Evolutionary conservation across 2,113 vertebrate genomes (phyloP), one percentile per base, ranked within the genome.

Genomic region (Charadrius vociferus): DNA sequence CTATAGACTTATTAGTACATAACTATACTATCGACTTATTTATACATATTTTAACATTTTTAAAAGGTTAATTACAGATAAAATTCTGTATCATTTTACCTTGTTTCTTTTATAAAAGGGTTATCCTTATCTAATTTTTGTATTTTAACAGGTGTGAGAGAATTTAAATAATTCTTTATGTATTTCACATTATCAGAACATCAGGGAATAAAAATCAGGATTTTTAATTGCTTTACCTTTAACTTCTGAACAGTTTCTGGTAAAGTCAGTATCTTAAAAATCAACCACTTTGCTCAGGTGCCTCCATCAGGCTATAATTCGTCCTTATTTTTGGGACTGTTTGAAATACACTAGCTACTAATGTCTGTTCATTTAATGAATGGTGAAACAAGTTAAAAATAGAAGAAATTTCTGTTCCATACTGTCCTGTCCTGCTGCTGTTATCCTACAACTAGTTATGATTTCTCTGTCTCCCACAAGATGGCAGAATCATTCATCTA

Each of bases 401-500:
- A 58, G 17, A 81, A 72, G 19, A 62, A 6, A 71, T 66, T 75
- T 85, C n/a, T 55, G 7, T 37, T 88, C 30, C 45, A 15, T 43
- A 5, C 10, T 72, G 41, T 83, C 87, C 52, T 82, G 21, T 41
- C 30, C 24, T 70, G 50, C 45, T 71, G 17, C 12, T 72, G 10
- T 75, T 87, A 22, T 24, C 41, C 29, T 58, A 52, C 23, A 82
- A 77, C 77, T n/a, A 70, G 41, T 45, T 95, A 88, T 26, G 49
- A 84, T 96, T 90, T 94, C 59, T 72, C 52, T 27, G 29, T 67
- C 9, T 68, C 50, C 96, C 98, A 97, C 95, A 90, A 98, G 98
- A 93, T 98, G 98, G 98, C 96, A 97, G 96, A 93, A 87, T 92
- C 79, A 93, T 74, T 93, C 95, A 91, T 58, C 71, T 95, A 12